Percentiles rank a stretch among this genome's conserved stretches.
phyloP scores from a whole-genome alignment of 1,140 invertebrate genomes.

The Tetraneura akinire region DNA sequence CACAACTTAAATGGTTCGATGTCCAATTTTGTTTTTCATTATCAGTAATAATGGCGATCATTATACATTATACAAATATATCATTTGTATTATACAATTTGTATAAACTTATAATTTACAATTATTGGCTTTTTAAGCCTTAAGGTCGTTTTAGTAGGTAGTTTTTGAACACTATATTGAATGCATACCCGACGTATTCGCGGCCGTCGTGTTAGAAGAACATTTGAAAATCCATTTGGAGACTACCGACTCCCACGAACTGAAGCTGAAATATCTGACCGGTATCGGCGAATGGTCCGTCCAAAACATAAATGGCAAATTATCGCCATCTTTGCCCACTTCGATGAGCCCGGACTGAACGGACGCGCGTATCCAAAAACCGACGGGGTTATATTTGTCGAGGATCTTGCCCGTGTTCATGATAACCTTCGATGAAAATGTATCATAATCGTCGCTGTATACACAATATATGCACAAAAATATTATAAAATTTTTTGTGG shows the following conservation, averaged over 20 bases:
- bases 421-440: not conserved
- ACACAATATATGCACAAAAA: too few relatives aligned
- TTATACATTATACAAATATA: not conserved
- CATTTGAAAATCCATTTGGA: conserved; percentile 66
- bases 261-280: conserved; percentile 65
- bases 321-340: conserved; percentile 63
- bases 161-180: too few relatives aligned
- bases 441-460: too few relatives aligned
- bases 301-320: conserved; percentile 62
- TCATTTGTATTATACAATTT: too few relatives aligned
- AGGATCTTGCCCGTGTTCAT: not conserved
- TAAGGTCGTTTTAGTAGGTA: too few relatives aligned
- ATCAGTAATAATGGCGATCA: too few relatives aligned
- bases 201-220: not conserved
- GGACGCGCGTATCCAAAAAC: conserved; percentile 61
- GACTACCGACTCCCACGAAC: conserved; percentile 64
- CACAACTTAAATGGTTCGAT: too few relatives aligned
- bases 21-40: too few relatives aligned
- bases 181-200: not conserved
- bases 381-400: conserved; percentile 59
- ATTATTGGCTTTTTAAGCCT: too few relatives aligned
- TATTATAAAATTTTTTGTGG: too few relatives aligned
- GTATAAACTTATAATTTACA: too few relatives aligned
- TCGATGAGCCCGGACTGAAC: conserved; percentile 61
- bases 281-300: conserved; percentile 62